These are phyloP conservation scores for Rutilus rutilus DNA, from an alignment of 2,113 vertebrate species.

Conservation along the genomic window DNA sequence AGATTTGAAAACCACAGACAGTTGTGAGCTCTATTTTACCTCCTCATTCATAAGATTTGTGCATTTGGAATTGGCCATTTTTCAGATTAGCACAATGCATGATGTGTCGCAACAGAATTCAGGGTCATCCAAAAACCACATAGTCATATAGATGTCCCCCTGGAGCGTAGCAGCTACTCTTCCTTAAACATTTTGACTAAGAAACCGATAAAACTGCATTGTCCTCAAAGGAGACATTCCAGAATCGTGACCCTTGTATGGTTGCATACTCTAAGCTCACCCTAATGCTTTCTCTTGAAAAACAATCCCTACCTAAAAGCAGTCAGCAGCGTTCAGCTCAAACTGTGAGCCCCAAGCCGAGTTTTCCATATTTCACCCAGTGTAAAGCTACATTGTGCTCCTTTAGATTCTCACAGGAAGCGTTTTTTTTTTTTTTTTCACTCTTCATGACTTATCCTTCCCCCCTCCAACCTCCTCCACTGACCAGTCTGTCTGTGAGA, in stretches of 20 bases:
- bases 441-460: conserved; percentile 45
- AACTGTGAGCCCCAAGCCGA: conserved; percentile 41
- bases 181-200: conserved; percentile 22
- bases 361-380: conserved; percentile 56
- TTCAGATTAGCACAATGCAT: conserved; percentile 31
- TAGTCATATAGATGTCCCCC: conserved; percentile 24
- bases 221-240: conserved; percentile 37
- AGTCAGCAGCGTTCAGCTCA: conserved; percentile 31
- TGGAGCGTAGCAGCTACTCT: conserved; percentile 8
- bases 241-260: conserved; percentile 34
- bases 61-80: conserved; percentile 46
- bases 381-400: conserved; percentile 44
- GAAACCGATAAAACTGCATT: conserved; percentile 35
- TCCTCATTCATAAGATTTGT: conserved; percentile 53
- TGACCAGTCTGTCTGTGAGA: conserved; percentile 44
- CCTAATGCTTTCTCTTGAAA: conserved; percentile 46
- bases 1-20: conserved; percentile 29
- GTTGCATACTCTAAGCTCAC: conserved; percentile 37
- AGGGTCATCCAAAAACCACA: not conserved
- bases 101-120: not conserved
- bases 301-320: conserved; percentile 45
- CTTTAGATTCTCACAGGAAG: conserved; percentile 55
- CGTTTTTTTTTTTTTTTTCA: conserved; percentile 42
- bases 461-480: conserved; percentile 36
- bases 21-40: conserved; percentile 21